Percentiles rank a stretch among this genome's conserved stretches.
Evolutionary conservation across 2,797 vertebrate genomes (phyloP).

Genomic region (Notoglanidium macrostoma): DNA sequence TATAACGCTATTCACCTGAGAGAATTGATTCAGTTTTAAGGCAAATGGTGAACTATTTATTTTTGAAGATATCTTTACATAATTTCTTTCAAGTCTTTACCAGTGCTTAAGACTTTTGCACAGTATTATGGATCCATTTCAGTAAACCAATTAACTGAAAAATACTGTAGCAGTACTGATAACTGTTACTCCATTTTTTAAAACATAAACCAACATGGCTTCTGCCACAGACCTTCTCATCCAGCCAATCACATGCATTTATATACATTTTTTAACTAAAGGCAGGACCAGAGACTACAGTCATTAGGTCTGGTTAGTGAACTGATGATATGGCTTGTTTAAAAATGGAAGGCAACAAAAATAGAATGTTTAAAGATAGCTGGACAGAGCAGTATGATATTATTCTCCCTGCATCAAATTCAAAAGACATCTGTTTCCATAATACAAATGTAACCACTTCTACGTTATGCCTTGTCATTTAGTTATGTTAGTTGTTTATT

Average conservation of each 20-base stretch:
- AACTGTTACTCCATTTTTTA: not conserved
- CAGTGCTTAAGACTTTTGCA: not conserved
- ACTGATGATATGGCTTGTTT: not conserved
- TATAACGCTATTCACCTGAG: not conserved
- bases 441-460: not conserved
- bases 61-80: not conserved
- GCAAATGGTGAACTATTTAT: not conserved
- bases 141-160: not conserved
- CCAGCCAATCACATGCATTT: not conserved
- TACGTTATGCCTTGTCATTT: not conserved
- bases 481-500: not conserved
- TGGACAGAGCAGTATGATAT: not conserved
- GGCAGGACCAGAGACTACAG: not conserved
- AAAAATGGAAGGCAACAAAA: not conserved
- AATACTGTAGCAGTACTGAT: not conserved
- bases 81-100: not conserved
- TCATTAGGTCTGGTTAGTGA: not conserved
- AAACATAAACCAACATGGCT: not conserved
- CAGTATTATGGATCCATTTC: not conserved
- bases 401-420: not conserved
- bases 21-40: not conserved
- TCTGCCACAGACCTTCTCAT: not conserved
- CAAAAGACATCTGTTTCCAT: not conserved
- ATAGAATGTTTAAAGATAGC: not conserved
- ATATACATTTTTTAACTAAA: not conserved